A percentile compares a stretch with the other conserved stretches of the same genome.
Evolutionary conservation across 2,113 vertebrate genomes (phyloP).

Genomic region (Eira barbara): DNA sequence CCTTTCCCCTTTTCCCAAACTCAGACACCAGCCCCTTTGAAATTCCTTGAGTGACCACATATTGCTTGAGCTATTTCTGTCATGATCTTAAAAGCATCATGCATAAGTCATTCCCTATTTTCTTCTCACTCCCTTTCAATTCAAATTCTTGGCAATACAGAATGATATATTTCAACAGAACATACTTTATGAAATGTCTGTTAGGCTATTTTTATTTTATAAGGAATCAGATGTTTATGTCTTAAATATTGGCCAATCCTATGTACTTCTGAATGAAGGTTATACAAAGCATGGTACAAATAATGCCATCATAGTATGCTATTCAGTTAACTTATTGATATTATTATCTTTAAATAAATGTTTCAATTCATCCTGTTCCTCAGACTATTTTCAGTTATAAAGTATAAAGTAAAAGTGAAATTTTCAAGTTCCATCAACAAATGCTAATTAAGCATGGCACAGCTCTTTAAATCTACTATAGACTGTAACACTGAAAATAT

Average conservation of each 20-base stretch:
- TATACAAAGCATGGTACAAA: constrained; percentile 36
- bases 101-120: constrained; percentile 59
- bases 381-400: constrained; percentile 47
- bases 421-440: constrained; percentile 51
- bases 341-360: constrained; percentile 54
- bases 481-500: background rate
- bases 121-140: constrained; percentile 55
- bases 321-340: constrained; percentile 30
- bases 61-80: constrained; percentile 41
- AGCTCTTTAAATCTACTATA: background rate
- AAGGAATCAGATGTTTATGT: constrained; percentile 38
- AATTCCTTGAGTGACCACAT: constrained; percentile 39
- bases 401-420: constrained; percentile 31
- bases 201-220: constrained; percentile 51
- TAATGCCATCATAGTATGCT: background rate
- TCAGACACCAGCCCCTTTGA: background rate
- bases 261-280: background rate
- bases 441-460: constrained; percentile 25
- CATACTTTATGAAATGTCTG: constrained; percentile 39
- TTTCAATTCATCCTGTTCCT: constrained; percentile 2
- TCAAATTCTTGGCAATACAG: constrained; percentile 31
- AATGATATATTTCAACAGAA: constrained; percentile 54
- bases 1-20: background rate
- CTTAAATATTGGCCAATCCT: constrained; percentile 50
- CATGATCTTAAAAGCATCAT: constrained; percentile 27